phyloP scores from a whole-genome alignment of 1,140 invertebrate species.

The Lasioglossum baleicum region DNA sequence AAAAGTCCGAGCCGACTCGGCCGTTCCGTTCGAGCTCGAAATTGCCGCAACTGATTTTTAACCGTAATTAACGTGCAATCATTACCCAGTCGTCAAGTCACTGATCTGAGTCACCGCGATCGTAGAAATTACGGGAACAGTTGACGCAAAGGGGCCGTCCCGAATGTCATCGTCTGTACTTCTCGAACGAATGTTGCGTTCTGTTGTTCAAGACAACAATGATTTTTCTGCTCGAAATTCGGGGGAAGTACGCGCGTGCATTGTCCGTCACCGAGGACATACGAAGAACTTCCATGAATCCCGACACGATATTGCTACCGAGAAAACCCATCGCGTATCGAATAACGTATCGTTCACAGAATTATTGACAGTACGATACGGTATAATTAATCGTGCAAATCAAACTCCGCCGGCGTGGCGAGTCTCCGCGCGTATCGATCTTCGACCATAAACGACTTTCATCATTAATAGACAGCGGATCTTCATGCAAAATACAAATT shows the following conservation, averaged over 20 bases:
- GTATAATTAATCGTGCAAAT: slow-evolving; percentile 71
- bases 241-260: slow-evolving; percentile 22
- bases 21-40: slow-evolving; percentile 21
- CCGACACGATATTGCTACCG: slow-evolving; percentile 30
- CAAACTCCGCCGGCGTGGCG: slow-evolving; percentile 52
- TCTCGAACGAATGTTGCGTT: neutral
- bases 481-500: too few relatives aligned
- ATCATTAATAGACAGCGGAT: neutral
- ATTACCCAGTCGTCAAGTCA: slow-evolving; percentile 51
- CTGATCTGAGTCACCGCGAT: slow-evolving; percentile 51
- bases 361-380: slow-evolving; percentile 62
- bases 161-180: neutral
- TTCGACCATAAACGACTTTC: neutral
- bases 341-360: slow-evolving; percentile 67
- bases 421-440: neutral
- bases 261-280: slow-evolving; percentile 11
- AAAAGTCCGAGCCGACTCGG: neutral
- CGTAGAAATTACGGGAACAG: slow-evolving; percentile 29
- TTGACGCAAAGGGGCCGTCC: slow-evolving; percentile 15
- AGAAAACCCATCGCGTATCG: slow-evolving; percentile 64
- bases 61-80: slow-evolving; percentile 49
- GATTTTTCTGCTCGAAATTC: slow-evolving; percentile 8
- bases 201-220: neutral
- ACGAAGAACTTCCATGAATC: slow-evolving; percentile 20
- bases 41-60: slow-evolving; percentile 43